Conservation (phyloP, 2,113 vertebrate species). For the Morone saxatilis region DNA sequence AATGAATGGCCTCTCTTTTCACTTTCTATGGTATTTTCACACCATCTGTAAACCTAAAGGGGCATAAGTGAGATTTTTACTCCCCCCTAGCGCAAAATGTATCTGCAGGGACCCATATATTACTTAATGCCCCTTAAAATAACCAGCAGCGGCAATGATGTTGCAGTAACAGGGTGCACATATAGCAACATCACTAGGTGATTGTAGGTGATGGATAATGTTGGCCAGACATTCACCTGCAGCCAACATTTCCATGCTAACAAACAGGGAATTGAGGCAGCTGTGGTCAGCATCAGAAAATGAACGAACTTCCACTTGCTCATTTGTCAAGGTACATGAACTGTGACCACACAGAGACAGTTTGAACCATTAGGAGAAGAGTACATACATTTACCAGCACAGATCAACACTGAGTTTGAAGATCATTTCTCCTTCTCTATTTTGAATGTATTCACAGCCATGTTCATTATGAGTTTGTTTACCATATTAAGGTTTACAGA, state of each 20-base stretch:
- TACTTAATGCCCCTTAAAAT: conserved; percentile 59
- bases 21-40: conserved; percentile 41
- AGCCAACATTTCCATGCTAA: conserved; percentile 24
- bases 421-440: neutral
- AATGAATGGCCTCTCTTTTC: conserved; percentile 34
- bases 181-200: conserved; percentile 39
- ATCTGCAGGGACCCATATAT: conserved; percentile 50
- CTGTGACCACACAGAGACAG: conserved; percentile 3
- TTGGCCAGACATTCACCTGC: conserved; percentile 40
- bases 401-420: neutral
- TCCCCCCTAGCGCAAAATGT: conserved; percentile 39
- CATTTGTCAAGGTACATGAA: conserved; percentile 15
- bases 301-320: neutral
- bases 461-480: conserved; percentile 36
- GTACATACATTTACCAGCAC: neutral
- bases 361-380: conserved; percentile 10
- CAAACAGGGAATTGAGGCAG: conserved; percentile 3
- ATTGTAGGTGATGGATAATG: conserved; percentile 45
- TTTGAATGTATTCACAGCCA: neutral
- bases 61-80: conserved; percentile 41
- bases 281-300: conserved; percentile 11
- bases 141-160: conserved; percentile 38
- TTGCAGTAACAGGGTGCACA: conserved; percentile 37
- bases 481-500: conserved; percentile 24
- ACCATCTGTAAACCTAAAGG: conserved; percentile 58